Evolutionary conservation across 2,113 vertebrate species (phyloP), one percentile per base, ranked within the genome.

Genomic region (Peromyscus leucopus): DNA sequence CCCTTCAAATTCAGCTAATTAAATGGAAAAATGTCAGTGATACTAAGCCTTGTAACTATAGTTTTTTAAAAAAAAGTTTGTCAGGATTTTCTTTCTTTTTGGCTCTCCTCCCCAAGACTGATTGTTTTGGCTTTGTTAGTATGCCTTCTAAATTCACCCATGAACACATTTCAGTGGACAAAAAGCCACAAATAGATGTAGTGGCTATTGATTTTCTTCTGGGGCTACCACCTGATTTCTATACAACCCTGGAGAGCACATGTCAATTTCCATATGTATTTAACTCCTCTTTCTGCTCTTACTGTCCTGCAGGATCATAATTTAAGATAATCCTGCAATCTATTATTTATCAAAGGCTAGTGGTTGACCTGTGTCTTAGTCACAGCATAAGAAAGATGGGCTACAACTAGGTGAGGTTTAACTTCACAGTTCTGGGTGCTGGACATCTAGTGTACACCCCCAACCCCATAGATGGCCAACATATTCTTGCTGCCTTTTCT

Each of bases 81-180:
- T 93, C 85, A 83, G 57, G 57, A 88, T 42, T 97, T 95, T 95
- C 22, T 88, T 65, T 82, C 63, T 57, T 71, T 92, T 78, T 78
- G 51, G 48, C 13, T 9, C 26, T n/a, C 33, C 65, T 4, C 19
- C 12, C 31, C 36, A 1, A 57, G 80, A 75, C 84, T 92, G 46
- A 82, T 95, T 79, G 90, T 97, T 97, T 97, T 79, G 93, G 92
- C 48, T n/a, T 89, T 51, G 59, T 75, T 90, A 93, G 94, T 86
- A 93, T 91, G 90, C 90, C 72, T 97, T 96, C 82, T 80, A 91
- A 91, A 95, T 97, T 97, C 94, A 97, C 91, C 92, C 76, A 92
- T 94, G 92, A 98, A 96, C 85, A 80, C 1, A 95, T 97, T 98
- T 98, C 97, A 97, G 95, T 97, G 96, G 96, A 95, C 97, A 97